Percentiles rank a stretch among this genome's conserved stretches.
phyloP scores from a whole-genome alignment of 92 coral and sea anemone species.

The Anthopleura xanthogrammica region DNA sequence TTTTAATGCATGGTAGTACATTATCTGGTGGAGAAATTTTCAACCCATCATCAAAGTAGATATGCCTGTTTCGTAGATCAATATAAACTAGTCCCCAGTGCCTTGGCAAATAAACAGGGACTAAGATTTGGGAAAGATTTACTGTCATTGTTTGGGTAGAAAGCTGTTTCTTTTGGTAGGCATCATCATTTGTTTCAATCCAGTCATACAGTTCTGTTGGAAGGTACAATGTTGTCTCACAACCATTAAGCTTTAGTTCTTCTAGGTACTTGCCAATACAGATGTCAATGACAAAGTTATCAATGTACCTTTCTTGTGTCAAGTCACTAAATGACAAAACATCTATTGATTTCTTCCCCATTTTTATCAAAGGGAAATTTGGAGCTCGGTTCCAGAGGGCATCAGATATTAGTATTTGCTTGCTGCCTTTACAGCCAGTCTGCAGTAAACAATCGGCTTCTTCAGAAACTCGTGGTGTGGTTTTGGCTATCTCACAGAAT shows the following conservation, averaged over 20 bases:
- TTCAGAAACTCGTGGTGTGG: slow-evolving; percentile 11
- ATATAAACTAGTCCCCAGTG: slow-evolving; percentile 48
- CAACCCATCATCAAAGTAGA: slow-evolving; percentile 55
- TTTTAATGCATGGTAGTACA: slow-evolving; percentile 10
- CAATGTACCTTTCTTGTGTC: slow-evolving; percentile 40
- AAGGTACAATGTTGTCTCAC: slow-evolving; percentile 18
- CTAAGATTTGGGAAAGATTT: slow-evolving; percentile 14
- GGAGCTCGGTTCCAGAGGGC: slow-evolving; percentile 28
- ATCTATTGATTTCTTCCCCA: slow-evolving; percentile 22
- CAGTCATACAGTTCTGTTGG: slow-evolving; percentile 38
- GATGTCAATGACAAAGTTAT: slow-evolving; percentile 44
- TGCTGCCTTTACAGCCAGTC: neutral
- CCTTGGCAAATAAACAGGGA: slow-evolving; percentile 38
- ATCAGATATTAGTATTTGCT: neutral
- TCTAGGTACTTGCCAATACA: slow-evolving; percentile 31
- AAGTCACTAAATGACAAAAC: slow-evolving; percentile 44
- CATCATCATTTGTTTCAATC: slow-evolving; percentile 35
- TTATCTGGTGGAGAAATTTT: neutral
- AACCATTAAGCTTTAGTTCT: slow-evolving; percentile 8
- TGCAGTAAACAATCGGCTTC: slow-evolving; percentile 34
- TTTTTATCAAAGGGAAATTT: neutral
- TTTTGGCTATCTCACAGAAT: slow-evolving; percentile 12
- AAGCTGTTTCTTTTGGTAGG: neutral
- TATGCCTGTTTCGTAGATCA: slow-evolving; percentile 17
- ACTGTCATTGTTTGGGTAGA: neutral